Percentiles rank a stretch among this genome's conserved stretches.
phyloP scores from a whole-genome alignment of 2,888 invertebrate genomes.

The Alentia gelatinosa region DNA sequence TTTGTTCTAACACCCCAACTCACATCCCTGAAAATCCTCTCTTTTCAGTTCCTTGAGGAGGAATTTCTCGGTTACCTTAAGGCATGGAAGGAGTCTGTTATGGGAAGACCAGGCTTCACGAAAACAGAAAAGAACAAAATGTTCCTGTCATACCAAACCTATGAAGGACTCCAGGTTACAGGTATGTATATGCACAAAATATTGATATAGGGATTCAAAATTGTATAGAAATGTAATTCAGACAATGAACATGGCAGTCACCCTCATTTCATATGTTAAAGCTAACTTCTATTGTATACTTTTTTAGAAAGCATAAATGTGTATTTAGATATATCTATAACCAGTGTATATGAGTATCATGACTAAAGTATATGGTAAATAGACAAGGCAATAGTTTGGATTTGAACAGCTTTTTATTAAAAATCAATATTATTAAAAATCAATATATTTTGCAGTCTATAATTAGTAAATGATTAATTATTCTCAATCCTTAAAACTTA shows the following conservation, averaged over 20 bases:
- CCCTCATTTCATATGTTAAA: background rate
- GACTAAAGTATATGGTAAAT: background rate
- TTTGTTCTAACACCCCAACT: too few species aligned
- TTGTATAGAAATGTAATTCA: background rate
- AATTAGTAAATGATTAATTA: too few species aligned
- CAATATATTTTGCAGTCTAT: too few species aligned
- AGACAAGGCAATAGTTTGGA: background rate
- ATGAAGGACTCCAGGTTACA: background rate
- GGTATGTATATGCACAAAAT: background rate
- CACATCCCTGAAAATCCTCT: background rate
- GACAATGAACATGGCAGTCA: background rate
- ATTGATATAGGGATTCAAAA: background rate
- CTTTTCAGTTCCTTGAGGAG: conserved; percentile 15
- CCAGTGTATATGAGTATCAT: too few species aligned
- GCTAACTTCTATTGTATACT: too few species aligned
- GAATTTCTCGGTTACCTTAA: background rate
- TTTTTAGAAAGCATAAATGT: too few species aligned
- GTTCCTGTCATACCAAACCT: background rate
- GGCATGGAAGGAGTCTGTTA: background rate
- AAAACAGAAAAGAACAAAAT: background rate
- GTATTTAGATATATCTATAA: too few species aligned
- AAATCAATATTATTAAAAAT: too few species aligned
- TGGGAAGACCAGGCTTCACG: background rate
- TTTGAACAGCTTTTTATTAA: background rate
- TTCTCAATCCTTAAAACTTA: background rate